Evolutionary conservation across 2,888 invertebrate genomes (phyloP).

Genomic region (Apomyelois bistriatella): DNA sequence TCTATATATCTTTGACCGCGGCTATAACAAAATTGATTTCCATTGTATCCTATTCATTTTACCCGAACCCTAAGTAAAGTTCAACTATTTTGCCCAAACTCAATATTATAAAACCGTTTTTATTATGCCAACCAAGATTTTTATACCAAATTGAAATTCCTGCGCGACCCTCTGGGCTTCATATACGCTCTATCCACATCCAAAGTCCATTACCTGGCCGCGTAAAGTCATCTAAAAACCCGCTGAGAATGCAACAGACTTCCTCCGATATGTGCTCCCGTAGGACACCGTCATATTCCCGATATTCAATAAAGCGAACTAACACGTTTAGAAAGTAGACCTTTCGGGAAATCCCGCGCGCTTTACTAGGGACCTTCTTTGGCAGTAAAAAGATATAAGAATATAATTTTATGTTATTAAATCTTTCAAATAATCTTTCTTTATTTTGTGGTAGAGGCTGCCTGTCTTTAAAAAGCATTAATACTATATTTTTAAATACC

Average conservation of each 20-base stretch:
- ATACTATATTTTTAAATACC: too few relatives aligned
- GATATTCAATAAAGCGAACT: constrained; percentile 70
- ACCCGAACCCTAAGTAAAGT: neutral
- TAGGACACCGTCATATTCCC: constrained; percentile 59
- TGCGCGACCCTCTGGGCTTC: constrained; percentile 17
- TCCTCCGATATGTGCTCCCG: constrained; percentile 50
- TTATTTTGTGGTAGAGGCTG: too few relatives aligned
- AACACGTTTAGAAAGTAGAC: constrained; percentile 63
- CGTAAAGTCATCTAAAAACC: constrained; percentile 47
- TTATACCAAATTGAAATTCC: constrained; percentile 11
- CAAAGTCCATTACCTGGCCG: constrained; percentile 51
- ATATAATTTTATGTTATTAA: too few relatives aligned
- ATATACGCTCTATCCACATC: constrained; percentile 30
- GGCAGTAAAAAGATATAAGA: too few relatives aligned
- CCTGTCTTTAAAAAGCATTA: too few relatives aligned
- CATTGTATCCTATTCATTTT: neutral
- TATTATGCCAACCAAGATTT: constrained; percentile 2
- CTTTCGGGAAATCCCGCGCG: constrained; percentile 57
- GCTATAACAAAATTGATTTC: neutral
- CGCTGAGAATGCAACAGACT: constrained; percentile 56
- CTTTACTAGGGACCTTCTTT: constrained; percentile 42
- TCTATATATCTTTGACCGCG: too few relatives aligned
- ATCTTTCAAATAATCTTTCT: too few relatives aligned
- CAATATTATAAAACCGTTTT: constrained; percentile 3
- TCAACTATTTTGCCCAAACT: neutral